Evolutionary conservation across 1,140 invertebrate species (phyloP), one percentile per base, ranked within the genome.

Genomic region (Bombus superbus): DNA sequence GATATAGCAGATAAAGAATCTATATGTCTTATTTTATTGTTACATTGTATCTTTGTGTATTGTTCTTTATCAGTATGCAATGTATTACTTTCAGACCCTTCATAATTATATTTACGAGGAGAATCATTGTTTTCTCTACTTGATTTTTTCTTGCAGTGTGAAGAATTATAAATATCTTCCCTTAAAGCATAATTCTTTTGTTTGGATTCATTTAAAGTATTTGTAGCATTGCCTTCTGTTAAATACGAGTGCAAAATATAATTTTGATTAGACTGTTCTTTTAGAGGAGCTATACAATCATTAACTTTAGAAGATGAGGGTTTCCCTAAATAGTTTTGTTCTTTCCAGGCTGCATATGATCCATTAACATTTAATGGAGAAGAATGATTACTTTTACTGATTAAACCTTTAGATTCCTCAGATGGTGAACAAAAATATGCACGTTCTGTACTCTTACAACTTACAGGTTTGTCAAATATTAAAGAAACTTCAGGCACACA

Each of bases 401-500:
- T 85, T 44, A 11, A 71, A 66, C 0, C 42, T 9, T 40, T 64
- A 32, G 28, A 81, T 82, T 53, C 47, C 38, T 62, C 57, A 25
- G 72, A 3, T 28, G 68, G 38, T 40, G 74, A 74, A 59, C 68
- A 25, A 10, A 59, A n/a, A n/a, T 35, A 22, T 47, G 32, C n/a
- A 71, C 77, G 25, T 35, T 89, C 81, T 15, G 10, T 2, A 71
- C 18, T 74, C 15, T 32, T 72, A 5, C 42, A 28, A 44, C 66
- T 15, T 38, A 38, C 13, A 42, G 86, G 68, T 79, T 92, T 93
- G 40, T 92, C 92, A 69, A 93, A 90, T 57, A 94, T 92, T 38
- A 94, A 85, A 42, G 93, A 94, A 62, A 94, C 88, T 78, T 94
- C 93, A 32, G 93, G 93, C 10, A 94, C 93, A 42, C 88, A 88